Base-by-base conservation (phyloP, 2,113 vertebrate genomes). In the Poeciliopsis turrubarensis region DNA sequence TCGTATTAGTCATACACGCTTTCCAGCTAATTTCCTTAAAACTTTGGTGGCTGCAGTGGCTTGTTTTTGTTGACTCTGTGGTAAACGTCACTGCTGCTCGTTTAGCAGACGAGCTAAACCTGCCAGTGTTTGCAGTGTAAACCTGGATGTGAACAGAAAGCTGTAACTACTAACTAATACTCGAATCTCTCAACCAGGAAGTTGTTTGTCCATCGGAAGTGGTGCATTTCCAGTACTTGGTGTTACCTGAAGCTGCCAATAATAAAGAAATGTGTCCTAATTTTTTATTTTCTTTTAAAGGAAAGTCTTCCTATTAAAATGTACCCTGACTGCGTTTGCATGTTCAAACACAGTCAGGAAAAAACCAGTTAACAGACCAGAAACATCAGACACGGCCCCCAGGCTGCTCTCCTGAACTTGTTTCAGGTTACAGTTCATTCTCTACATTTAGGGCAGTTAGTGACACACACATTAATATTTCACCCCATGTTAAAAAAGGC, bases 291-390 rank as follows among this genome's bases (percentile, higher is more conserved):
- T 31, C 4, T 31, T 31, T 4, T 6, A 39, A 67, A 34, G 32
- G 22, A n/a, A 32, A 66, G 19, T 22, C 3, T 0, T 19, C 27
- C 5, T 60, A 10, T 25, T 64, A 31, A 78, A 70, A 70, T 70
- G 41, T 51, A 47, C 37, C 26, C 44, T 29, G 29, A 29, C 29
- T 29, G 29, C 29, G 29, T 29, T 29, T 67, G 17, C 67, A 2
- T 62, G 61, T 78, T 72, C 68, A 60, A 74, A 60, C 77, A 73
- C 17, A 79, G 60, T 57, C n/a, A 1, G 44, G 17, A 44, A 72
- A 60, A 72, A 89, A 82, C 70, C 81, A 78, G 86, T 89, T 84
- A 3, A 68, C 2, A 83, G 68, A 34, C 29, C 54, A 69, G 62
- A 11, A 34, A 64, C 62, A 2, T 41, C 68, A 70, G 31, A 68